A percentile compares a stretch with the other conserved stretches of the same genome.
Conservation (phyloP, 2,888 invertebrate genomes). For the Andrena flavipes region DNA sequence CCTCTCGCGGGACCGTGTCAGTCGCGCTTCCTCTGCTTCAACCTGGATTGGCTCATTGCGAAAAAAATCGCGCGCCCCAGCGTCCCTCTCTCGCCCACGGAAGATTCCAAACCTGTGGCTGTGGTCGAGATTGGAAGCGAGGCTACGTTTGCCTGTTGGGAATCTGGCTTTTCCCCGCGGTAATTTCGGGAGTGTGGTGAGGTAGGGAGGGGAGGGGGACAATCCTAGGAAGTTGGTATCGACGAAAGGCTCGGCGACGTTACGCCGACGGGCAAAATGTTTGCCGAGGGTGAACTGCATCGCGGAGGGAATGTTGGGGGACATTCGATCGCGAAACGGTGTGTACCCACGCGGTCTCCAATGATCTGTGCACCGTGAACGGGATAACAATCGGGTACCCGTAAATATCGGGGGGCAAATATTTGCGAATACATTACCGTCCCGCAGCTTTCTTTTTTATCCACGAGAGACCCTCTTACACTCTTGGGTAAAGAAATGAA, state of each 20-base stretch:
- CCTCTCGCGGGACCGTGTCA: slow-evolving; percentile 25
- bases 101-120: slow-evolving; percentile 11
- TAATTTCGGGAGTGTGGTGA: slow-evolving; percentile 43
- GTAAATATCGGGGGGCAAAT: slow-evolving; percentile 23
- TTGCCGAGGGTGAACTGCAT: slow-evolving; percentile 16
- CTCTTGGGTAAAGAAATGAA: not conserved
- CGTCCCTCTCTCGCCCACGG: not conserved
- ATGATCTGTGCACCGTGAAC: not conserved
- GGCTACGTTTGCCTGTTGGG: slow-evolving; percentile 57
- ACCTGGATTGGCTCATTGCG: slow-evolving; percentile 21
- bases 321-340: slow-evolving; percentile 33
- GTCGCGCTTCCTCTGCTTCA: slow-evolving; percentile 9
- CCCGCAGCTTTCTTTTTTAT: not conserved
- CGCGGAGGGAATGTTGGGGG: slow-evolving; percentile 11
- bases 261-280: slow-evolving; percentile 15
- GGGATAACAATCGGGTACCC: not conserved
- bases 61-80: slow-evolving; percentile 12
- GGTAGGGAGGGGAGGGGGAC: too few relatives aligned
- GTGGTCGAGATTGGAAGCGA: slow-evolving; percentile 46
- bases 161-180: slow-evolving; percentile 44
- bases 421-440: not conserved
- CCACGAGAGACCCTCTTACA: not conserved
- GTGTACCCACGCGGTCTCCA: not conserved
- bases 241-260: slow-evolving; percentile 4
- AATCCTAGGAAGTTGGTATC: not conserved